A percentile compares a stretch with the other conserved stretches of the same genome.
These are phyloP conservation scores for Hermetia illucens DNA, from an alignment of 1,140 invertebrate species.

Conservation along the genomic window DNA sequence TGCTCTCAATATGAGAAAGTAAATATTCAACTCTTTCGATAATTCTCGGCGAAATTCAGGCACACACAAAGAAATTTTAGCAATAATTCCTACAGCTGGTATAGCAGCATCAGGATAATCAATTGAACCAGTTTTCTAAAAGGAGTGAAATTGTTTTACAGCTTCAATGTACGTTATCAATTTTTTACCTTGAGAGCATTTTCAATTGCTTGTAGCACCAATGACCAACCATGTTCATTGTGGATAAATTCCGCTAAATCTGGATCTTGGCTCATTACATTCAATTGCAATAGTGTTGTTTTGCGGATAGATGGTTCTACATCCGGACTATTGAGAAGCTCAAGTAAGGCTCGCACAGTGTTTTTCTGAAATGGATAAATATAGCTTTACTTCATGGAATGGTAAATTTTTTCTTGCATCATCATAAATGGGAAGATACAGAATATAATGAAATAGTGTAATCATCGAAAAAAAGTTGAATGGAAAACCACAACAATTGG, in stretches of 20 bases:
- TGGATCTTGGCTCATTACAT: slow-evolving; percentile 19
- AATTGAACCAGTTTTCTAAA: slow-evolving; percentile 2
- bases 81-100: slow-evolving; percentile 17
- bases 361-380: not conserved
- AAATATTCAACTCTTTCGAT: slow-evolving; percentile 9
- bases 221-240: slow-evolving; percentile 3
- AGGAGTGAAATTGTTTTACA: not conserved
- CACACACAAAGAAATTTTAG: slow-evolving; percentile 13
- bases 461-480: too few species aligned
- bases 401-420: too few species aligned
- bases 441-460: too few species aligned
- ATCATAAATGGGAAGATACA: too few species aligned
- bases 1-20: slow-evolving; percentile 12
- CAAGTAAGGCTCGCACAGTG: slow-evolving; percentile 10
- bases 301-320: slow-evolving; percentile 15
- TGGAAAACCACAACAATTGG: too few species aligned
- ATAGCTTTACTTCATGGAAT: not conserved
- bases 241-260: slow-evolving; percentile 8
- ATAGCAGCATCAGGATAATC: slow-evolving; percentile 12
- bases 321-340: slow-evolving; percentile 14
- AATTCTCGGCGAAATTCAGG: slow-evolving; percentile 9
- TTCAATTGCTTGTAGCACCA: slow-evolving; percentile 10
- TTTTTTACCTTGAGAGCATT: slow-evolving; percentile 4
- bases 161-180: not conserved
- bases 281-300: slow-evolving; percentile 20